Conservation (phyloP, 2,888 invertebrate genomes). For the Ennomos erosarius region DNA sequence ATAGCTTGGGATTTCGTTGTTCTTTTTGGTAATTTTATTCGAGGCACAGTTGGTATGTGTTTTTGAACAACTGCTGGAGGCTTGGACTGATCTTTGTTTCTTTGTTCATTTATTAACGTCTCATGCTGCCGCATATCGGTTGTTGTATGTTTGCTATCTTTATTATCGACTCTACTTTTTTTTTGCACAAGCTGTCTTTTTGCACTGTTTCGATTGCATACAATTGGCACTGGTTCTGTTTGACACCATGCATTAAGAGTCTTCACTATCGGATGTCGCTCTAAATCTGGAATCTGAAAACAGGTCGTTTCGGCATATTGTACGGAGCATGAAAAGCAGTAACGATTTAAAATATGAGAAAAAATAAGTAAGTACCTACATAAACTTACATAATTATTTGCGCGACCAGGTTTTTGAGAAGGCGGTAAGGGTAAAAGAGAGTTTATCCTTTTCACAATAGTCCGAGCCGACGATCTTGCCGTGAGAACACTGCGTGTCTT, state of each 20-base stretch:
- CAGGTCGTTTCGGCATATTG: no score
- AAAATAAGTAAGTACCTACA: background rate
- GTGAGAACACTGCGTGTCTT: slow-evolving; percentile 44
- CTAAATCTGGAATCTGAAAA: background rate
- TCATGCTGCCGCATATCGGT: background rate
- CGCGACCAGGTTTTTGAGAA: background rate
- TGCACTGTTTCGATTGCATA: background rate
- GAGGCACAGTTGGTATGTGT: slow-evolving; percentile 1
- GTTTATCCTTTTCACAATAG: slow-evolving; percentile 4
- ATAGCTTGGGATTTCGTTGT: background rate
- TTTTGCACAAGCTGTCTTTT: slow-evolving; percentile 2
- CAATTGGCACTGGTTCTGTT: slow-evolving; percentile 15
- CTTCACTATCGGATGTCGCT: background rate
- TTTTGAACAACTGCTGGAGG: background rate
- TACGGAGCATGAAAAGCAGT: no score
- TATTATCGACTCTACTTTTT: background rate
- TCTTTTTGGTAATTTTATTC: background rate
- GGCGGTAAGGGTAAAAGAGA: background rate
- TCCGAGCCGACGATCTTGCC: slow-evolving; percentile 18
- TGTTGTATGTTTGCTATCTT: background rate
- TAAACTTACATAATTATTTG: slow-evolving; percentile 21
- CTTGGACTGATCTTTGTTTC: background rate
- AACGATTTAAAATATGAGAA: no score
- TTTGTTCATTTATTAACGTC: background rate
- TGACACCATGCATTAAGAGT: slow-evolving; percentile 26